Percentiles rank a stretch among this genome's conserved stretches.
Conservation (phyloP, 2,113 vertebrate species). For the Lipotes vexillifer region DNA sequence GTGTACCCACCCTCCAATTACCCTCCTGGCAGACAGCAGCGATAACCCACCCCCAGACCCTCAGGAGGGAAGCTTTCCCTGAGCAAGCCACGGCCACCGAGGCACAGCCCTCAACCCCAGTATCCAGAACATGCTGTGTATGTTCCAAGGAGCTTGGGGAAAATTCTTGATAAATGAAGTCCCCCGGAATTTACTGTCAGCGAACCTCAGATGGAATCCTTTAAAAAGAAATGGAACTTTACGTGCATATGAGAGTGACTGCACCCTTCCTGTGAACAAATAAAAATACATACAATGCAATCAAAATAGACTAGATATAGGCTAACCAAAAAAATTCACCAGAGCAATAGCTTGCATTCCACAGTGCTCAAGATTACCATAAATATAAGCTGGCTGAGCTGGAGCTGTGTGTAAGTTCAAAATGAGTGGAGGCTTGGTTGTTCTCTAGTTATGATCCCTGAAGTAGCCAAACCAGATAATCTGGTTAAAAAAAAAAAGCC, state of each 20-base stretch:
- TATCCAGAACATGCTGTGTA: not conserved
- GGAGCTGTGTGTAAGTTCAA: not conserved
- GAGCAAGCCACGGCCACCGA: not conserved
- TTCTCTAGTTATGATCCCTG: not conserved
- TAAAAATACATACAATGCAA: not conserved
- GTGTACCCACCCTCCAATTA: not conserved
- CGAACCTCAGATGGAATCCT: not conserved
- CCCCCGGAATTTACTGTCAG: not conserved
- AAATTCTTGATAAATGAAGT: not conserved
- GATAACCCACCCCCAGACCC: not conserved
- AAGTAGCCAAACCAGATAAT: conserved; percentile 55
- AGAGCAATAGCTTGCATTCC: conserved; percentile 9
- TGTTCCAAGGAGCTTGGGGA: not conserved
- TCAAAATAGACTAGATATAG: not conserved
- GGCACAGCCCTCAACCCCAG: not conserved
- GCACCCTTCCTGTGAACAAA: not conserved
- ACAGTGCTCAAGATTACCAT: not conserved
- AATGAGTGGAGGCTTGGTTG: not conserved
- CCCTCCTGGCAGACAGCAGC: not conserved
- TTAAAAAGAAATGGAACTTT: not conserved
- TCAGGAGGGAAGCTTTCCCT: not conserved
- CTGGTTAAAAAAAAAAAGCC: not conserved
- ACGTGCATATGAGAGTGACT: not conserved
- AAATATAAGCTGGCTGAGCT: not conserved
- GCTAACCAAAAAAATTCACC: not conserved